Base-by-base conservation (phyloP, 2,888 invertebrate species). In the Cryptocheilus praepositus region DNA sequence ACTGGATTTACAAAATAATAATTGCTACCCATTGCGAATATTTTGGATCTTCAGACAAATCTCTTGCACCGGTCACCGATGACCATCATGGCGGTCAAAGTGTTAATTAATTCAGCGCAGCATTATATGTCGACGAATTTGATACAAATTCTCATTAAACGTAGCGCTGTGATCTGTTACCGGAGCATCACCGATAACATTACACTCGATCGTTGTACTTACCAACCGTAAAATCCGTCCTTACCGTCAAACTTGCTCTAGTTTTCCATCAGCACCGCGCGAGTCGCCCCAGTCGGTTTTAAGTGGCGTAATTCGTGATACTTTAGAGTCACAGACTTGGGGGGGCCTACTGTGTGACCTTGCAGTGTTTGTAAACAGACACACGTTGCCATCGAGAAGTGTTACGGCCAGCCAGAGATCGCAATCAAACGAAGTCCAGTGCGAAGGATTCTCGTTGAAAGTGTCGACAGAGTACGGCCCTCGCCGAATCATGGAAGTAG, bases 301-400 rank as follows among this genome's bases (percentile, higher is more conserved):
- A 53, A 53, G 63, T 79, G 79, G 80, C 80, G 79, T 79, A 79
- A 80, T 69, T 43, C 55, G 61, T 60, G 67, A 69, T 68, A 73
- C 63, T 65, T 64, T 51, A 60, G 59, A 77, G 68, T 73, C 73
- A 55, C 70, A 71, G 68, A 74, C 67, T 71, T 67, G 71, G 71
- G 81, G 71, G 81, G 83, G 82, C 82, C 84, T 84, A 85, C 89
- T 88, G 90, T 89, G 90, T 93, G 93, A 93, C 93, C 93, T 93
- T 93, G 93, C 91, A 89, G 89, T 93, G 92, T 93, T 93, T 93
- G 93, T 93, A 93, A 93, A 93, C 93, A 93, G 91, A 92, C 90
- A 90, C 92, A 92, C 90, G 92, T 91, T 92, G 91, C 89, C 66
- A 73, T 72, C 70, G 67, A 58, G 64, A 71, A 76, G 71, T 74